Evolutionary conservation across 2,113 vertebrate species (phyloP).

Genomic region (Aramus guarauna): DNA sequence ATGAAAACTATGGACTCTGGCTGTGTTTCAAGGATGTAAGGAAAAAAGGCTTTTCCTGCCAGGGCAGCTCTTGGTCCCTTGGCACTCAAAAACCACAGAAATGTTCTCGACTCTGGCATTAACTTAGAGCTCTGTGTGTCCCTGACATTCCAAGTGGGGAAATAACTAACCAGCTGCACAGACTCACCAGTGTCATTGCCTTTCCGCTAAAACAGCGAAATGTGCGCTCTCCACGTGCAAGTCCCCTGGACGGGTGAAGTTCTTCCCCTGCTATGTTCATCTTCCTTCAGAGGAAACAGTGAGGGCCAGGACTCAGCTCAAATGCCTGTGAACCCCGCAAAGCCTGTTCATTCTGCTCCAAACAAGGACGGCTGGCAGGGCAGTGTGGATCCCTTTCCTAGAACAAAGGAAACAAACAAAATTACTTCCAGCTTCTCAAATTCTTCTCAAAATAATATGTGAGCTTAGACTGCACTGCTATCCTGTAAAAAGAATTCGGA

Average conservation of each 20-base stretch:
- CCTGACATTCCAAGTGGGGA: neutral
- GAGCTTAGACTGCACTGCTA: neutral
- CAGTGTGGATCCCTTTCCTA: neutral
- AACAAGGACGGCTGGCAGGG: neutral
- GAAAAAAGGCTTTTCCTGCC: neutral
- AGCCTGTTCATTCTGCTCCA: neutral
- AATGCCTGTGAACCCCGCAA: neutral
- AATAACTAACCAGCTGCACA: neutral
- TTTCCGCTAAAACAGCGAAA: neutral
- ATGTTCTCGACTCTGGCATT: neutral
- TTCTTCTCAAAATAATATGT: neutral
- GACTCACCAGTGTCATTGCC: neutral
- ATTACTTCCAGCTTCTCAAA: neutral
- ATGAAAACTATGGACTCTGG: neutral
- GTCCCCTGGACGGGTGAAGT: neutral
- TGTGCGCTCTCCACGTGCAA: accelerated
- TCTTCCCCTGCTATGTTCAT: neutral
- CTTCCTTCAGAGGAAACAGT: neutral
- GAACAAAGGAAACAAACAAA: neutral
- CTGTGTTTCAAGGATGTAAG: neutral
- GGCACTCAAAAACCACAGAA: neutral
- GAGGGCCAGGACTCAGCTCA: neutral
- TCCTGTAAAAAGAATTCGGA: neutral
- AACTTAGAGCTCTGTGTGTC: neutral
- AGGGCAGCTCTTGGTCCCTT: neutral